Percentiles rank a stretch among this genome's conserved stretches.
phyloP scores from a whole-genome alignment of 2,888 invertebrate genomes.

The Pristionchus maxplancki region DNA sequence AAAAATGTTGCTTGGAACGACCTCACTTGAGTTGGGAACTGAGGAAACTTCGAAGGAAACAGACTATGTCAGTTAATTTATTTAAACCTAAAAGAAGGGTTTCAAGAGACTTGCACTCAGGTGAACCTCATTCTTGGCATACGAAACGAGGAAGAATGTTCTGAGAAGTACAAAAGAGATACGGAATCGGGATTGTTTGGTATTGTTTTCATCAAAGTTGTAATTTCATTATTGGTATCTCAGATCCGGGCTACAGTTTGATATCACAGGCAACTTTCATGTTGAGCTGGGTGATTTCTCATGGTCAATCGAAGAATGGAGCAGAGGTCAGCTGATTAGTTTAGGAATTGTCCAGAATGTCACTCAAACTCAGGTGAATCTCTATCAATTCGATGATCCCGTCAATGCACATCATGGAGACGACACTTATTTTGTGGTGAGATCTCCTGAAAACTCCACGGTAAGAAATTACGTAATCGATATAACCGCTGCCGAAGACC shows the following conservation, averaged over 20 bases:
- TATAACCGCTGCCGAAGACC: too few species aligned
- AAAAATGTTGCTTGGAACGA: not conserved
- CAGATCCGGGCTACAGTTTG: not conserved
- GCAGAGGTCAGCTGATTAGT: not conserved
- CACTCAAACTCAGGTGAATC: not conserved
- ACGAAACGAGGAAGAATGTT: not conserved
- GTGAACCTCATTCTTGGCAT: not conserved
- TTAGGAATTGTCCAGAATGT: not conserved
- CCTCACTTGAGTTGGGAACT: not conserved
- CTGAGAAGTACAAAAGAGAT: not conserved
- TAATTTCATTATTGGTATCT: not conserved
- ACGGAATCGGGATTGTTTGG: not conserved
- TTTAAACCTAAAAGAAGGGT: not conserved
- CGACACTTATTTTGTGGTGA: not conserved
- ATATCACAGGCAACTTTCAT: not conserved
- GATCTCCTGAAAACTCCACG: not conserved
- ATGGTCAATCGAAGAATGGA: not conserved
- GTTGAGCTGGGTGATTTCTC: not conserved
- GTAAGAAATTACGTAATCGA: not conserved
- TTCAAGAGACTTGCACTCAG: not conserved
- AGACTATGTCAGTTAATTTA: not conserved
- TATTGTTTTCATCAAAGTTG: not conserved
- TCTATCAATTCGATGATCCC: conserved; percentile 4
- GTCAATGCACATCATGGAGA: not conserved
- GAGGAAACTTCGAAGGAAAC: not conserved